Percentiles rank a stretch among this genome's conserved stretches.
Conservation (phyloP, 1,140 invertebrate genomes). For the Drosophila mojavensis region DNA sequence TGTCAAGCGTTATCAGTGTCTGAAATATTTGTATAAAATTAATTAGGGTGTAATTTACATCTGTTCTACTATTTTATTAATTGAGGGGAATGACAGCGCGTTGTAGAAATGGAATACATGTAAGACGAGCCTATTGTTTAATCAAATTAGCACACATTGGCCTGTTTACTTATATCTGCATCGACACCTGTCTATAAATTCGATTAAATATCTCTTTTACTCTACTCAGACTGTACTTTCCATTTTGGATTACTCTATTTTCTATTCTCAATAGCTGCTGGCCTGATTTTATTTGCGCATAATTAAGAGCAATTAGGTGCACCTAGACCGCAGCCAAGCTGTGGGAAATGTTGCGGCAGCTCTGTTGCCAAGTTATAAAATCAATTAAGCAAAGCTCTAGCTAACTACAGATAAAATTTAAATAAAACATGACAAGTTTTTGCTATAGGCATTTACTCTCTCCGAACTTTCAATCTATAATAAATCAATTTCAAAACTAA, state of each 20-base stretch:
- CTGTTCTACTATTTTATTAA: slow-evolving; percentile 8
- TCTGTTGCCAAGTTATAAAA: too few species aligned
- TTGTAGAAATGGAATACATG: neutral
- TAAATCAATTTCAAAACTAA: neutral
- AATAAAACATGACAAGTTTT: too few species aligned
- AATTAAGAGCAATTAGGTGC: slow-evolving; percentile 3
- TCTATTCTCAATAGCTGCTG: too few species aligned
- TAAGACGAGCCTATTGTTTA: neutral
- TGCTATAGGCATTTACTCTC: neutral
- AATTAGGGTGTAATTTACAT: slow-evolving; percentile 46
- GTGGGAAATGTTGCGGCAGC: too few species aligned
- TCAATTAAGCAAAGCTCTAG: too few species aligned
- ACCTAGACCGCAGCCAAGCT: neutral
- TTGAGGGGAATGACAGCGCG: neutral
- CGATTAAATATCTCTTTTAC: too few species aligned
- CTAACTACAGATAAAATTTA: too few species aligned
- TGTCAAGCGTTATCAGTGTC: slow-evolving; percentile 29
- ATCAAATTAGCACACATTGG: neutral
- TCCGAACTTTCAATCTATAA: neutral
- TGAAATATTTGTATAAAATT: slow-evolving; percentile 36
- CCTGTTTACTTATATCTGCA: too few species aligned
- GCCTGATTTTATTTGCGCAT: neutral
- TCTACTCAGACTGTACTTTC: too few species aligned
- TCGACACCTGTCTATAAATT: too few species aligned
- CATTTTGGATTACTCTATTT: too few species aligned